A percentile compares a stretch with the other conserved stretches of the same genome.
Conservation (phyloP, 92 coral and sea anemone genomes). For the Porites evermanni region DNA sequence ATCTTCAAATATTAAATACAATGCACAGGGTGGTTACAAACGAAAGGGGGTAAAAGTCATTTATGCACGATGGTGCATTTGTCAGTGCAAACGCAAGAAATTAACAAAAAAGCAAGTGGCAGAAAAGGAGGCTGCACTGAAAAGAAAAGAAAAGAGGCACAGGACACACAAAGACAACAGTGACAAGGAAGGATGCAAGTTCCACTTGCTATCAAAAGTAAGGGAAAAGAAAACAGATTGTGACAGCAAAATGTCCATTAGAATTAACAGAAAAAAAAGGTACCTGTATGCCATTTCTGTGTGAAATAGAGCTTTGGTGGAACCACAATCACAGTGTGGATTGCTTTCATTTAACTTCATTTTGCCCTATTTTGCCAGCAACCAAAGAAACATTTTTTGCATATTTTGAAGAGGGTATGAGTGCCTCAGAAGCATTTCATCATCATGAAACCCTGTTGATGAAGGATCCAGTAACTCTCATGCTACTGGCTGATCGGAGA, state of each 20-base stretch:
- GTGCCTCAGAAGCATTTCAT: too few relatives aligned
- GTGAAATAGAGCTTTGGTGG: too few relatives aligned
- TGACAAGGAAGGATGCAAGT: not conserved
- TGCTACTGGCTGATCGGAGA: constrained; percentile 61
- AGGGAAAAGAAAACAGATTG: constrained; percentile 64
- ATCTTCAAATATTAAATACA: constrained; percentile 62
- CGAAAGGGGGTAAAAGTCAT: not conserved
- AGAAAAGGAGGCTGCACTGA: not conserved
- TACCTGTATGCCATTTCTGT: not conserved
- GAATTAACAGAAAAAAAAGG: constrained; percentile 15
- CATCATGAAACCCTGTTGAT: too few relatives aligned
- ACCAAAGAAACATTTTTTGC: constrained; percentile 17
- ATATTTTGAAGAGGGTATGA: constrained; percentile 43
- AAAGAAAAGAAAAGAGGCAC: constrained; percentile 26
- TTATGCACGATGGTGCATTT: constrained; percentile 44
- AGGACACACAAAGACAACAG: constrained; percentile 43
- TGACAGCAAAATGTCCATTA: constrained; percentile 57
- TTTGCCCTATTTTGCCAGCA: constrained; percentile 3
- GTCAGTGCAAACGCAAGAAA: constrained; percentile 1
- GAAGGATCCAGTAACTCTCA: constrained; percentile 48
- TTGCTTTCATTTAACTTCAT: not conserved
- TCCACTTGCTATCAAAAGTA: too few relatives aligned
- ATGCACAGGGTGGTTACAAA: constrained; percentile 8
- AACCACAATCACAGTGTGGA: too few relatives aligned
- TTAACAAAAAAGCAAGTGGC: not conserved